phyloP scores from a whole-genome alignment of 2,888 invertebrate species.

The Drosophila melanosoma region DNA sequence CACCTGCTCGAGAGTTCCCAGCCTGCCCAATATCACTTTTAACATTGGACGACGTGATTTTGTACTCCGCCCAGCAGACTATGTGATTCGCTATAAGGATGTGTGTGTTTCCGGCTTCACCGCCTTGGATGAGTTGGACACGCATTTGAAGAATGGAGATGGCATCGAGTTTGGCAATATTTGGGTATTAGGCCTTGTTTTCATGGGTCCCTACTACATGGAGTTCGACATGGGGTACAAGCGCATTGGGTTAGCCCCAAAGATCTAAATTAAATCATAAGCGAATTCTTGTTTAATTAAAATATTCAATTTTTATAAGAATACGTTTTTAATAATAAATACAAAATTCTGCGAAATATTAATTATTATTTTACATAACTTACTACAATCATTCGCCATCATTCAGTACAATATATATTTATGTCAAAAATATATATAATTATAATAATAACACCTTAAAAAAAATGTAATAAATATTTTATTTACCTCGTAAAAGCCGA shows the following conservation, averaged over 20 bases:
- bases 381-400: background rate
- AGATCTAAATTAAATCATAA: slow-evolving; percentile 29
- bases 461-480: background rate
- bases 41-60: slow-evolving; percentile 90
- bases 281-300: background rate
- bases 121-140: slow-evolving; percentile 88
- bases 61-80: slow-evolving; percentile 91
- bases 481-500: background rate
- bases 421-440: background rate
- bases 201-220: slow-evolving; percentile 96
- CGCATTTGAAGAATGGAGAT: slow-evolving; percentile 18
- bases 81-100: slow-evolving; percentile 87
- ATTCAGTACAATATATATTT: background rate
- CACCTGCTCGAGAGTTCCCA: slow-evolving; percentile 90
- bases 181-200: slow-evolving; percentile 98
- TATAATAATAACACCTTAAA: background rate
- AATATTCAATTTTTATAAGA: background rate
- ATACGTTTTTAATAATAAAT: no score
- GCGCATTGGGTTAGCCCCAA: slow-evolving; percentile 93
- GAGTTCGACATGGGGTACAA: slow-evolving; percentile 95
- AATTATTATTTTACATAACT: background rate
- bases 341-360: background rate
- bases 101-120: slow-evolving; percentile 96
- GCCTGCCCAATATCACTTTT: slow-evolving; percentile 91
- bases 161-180: slow-evolving; percentile 83